Conservation (phyloP, 2,888 invertebrate species). For the Heliothis peltigera region DNA sequence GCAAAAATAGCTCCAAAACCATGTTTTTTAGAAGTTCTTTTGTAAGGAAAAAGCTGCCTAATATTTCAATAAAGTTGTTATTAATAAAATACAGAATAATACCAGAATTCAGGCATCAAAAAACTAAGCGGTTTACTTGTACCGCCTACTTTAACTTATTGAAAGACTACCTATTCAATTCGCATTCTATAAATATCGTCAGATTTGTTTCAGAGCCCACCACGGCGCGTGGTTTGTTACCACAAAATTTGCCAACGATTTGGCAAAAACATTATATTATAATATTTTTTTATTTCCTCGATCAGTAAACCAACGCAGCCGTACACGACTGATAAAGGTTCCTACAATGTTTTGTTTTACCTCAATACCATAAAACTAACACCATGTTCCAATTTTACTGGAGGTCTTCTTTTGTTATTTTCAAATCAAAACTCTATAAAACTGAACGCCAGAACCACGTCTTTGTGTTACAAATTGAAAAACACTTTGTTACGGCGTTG, state of each 20-base stretch:
- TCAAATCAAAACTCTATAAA: constrained; percentile 67
- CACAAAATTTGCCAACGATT: constrained; percentile 44
- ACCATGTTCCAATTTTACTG: constrained; percentile 60
- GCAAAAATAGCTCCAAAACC: not conserved
- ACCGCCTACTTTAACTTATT: constrained; percentile 39
- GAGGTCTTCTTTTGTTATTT: constrained; percentile 66
- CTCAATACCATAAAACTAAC: constrained; percentile 58
- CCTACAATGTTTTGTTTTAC: constrained; percentile 66
- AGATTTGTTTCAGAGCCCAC: constrained; percentile 38
- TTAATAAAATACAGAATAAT: not conserved
- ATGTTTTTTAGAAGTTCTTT: not conserved
- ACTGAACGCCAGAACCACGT: constrained; percentile 57
- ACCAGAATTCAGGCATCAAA: constrained; percentile 5
- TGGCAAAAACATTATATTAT: constrained; percentile 49
- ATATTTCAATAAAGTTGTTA: not conserved
- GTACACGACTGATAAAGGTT: constrained; percentile 58
- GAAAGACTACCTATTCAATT: constrained; percentile 49
- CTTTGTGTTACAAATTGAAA: constrained; percentile 67
- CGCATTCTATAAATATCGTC: constrained; percentile 35
- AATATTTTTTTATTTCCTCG: constrained; percentile 60
- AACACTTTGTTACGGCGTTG: constrained; percentile 58
- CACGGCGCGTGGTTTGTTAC: constrained; percentile 13
- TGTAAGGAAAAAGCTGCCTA: not conserved
- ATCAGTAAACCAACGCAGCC: constrained; percentile 56
- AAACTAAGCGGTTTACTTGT: not conserved